These are phyloP conservation scores for Triplophysa yarkandensis DNA, from an alignment of 2,797 vertebrate species.

Conservation along the genomic window DNA sequence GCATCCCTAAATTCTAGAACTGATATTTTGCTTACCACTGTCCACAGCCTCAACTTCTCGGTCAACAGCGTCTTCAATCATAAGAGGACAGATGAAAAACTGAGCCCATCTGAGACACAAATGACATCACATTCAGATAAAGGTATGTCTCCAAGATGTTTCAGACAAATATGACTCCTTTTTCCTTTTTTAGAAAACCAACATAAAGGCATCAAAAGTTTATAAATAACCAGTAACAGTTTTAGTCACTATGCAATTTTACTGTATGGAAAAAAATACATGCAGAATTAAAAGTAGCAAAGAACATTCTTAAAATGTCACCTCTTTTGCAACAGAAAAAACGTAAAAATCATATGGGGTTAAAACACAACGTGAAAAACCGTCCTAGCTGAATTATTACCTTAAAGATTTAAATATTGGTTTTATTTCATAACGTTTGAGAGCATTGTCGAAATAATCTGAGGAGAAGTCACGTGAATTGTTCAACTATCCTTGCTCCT, in stretches of 20 bases:
- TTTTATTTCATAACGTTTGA: not conserved
- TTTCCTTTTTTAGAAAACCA: not conserved
- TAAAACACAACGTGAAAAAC: not conserved
- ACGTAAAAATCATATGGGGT: not conserved
- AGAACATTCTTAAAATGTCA: not conserved
- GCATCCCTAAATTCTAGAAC: not conserved
- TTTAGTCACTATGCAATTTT: not conserved
- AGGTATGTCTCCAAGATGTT: not conserved
- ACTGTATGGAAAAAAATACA: not conserved
- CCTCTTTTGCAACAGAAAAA: not conserved
- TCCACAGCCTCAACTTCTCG: slow-evolving; percentile 97
- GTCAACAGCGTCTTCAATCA: slow-evolving; percentile 95
- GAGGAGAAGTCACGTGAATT: not conserved
- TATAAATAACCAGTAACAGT: not conserved
- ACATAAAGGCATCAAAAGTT: not conserved
- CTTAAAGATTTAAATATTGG: not conserved
- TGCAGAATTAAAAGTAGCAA: not conserved
- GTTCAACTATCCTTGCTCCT: not conserved
- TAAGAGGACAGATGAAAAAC: slow-evolving; percentile 95
- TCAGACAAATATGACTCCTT: not conserved
- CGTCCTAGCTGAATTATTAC: not conserved
- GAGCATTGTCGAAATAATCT: not conserved
- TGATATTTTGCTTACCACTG: slow-evolving; percentile 81
- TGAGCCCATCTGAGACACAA: slow-evolving; percentile 88
- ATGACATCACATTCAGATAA: not conserved